A percentile compares a stretch with the other conserved stretches of the same genome.
Conservation (phyloP, 2,888 invertebrate species). For the Autographa gamma region DNA sequence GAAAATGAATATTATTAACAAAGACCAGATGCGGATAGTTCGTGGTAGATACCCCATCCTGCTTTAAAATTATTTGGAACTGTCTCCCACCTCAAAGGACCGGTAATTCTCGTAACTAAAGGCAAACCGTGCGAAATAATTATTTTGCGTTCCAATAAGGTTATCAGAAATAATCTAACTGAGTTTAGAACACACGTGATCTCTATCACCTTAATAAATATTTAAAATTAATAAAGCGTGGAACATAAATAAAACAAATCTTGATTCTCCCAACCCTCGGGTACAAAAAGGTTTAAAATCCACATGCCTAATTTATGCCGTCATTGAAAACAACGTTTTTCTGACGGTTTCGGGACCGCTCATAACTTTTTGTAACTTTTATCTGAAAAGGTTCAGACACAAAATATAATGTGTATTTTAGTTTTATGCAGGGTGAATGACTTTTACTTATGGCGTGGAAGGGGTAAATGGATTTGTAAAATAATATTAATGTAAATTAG, state of each 20-base stretch:
- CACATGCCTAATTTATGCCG: constrained; percentile 17
- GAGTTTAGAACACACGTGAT: background rate
- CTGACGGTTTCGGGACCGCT: constrained; percentile 19
- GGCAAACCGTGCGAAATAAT: no score
- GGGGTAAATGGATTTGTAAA: background rate
- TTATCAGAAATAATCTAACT: background rate
- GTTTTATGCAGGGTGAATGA: constrained; percentile 13
- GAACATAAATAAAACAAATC: constrained; percentile 7
- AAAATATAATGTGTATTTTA: constrained; percentile 15
- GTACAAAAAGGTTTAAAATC: constrained; percentile 14
- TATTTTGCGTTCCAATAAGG: no score
- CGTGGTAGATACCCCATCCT: no score
- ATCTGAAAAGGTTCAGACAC: constrained; percentile 5
- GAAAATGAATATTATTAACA: no score
- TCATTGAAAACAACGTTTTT: constrained; percentile 23
- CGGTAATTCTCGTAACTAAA: no score
- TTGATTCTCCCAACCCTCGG: background rate
- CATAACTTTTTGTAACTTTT: constrained; percentile 16
- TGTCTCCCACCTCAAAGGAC: no score
- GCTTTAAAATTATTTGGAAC: no score
- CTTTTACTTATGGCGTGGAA: constrained; percentile 3
- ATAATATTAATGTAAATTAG: background rate
- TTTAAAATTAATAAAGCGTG: background rate
- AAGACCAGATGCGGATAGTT: no score
- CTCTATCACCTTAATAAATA: background rate